Percentiles rank a stretch among this genome's conserved stretches.
These are phyloP conservation scores for Physella acuta DNA, from an alignment of 1,140 invertebrate species.

Conservation along the genomic window DNA sequence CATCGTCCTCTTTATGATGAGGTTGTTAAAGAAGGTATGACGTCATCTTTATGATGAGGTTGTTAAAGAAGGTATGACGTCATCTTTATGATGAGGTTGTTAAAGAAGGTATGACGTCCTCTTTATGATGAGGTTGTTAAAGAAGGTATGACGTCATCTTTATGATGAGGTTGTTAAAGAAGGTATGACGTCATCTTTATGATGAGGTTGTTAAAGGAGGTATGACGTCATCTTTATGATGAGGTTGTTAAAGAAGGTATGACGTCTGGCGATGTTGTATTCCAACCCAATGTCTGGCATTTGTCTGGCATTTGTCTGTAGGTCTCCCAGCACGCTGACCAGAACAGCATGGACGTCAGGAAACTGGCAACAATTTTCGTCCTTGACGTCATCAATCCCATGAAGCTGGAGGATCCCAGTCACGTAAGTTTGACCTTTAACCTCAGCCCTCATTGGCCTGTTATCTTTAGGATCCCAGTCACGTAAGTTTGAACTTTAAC, in stretches of 20 bases:
- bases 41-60: too few relatives aligned
- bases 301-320: not conserved
- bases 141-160: too few relatives aligned
- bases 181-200: too few relatives aligned
- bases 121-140: too few relatives aligned
- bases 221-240: not conserved
- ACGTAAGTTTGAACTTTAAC: too few relatives aligned
- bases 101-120: too few relatives aligned
- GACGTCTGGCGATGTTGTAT: not conserved
- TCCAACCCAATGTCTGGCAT: not conserved
- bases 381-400: constrained; percentile 11
- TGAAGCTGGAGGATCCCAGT: constrained; percentile 17
- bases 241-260: not conserved
- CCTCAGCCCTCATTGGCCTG: too few relatives aligned
- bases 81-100: too few relatives aligned
- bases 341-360: constrained; percentile 16
- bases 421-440: too few relatives aligned
- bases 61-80: too few relatives aligned
- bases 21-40: not conserved
- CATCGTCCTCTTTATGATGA: constrained; percentile 18
- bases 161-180: too few relatives aligned
- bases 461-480: too few relatives aligned
- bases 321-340: constrained; percentile 5
- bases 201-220: not conserved
- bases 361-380: constrained; percentile 20